A percentile compares a stretch with the other conserved stretches of the same genome.
Conservation (phyloP, 2,113 vertebrate genomes). For the Coptodon bakossiorum region DNA sequence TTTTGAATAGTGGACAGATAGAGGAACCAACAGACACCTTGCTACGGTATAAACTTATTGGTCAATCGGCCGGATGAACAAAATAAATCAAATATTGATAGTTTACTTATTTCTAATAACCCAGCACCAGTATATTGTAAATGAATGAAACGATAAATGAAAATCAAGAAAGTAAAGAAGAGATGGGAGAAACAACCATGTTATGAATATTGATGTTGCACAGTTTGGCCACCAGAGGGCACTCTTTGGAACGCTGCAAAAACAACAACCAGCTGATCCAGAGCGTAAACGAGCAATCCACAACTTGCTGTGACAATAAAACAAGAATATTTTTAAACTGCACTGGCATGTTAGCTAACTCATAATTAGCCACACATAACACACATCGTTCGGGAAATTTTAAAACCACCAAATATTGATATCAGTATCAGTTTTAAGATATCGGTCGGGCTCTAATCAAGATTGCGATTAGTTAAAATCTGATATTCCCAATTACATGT, state of each 20-base stretch:
- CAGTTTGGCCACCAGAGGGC: not conserved
- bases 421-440: not conserved
- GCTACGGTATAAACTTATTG: not conserved
- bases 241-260: not conserved
- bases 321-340: not conserved
- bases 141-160: not conserved
- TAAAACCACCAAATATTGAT: not conserved
- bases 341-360: not conserved
- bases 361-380: not conserved
- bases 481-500: not conserved
- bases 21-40: not conserved
- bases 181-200: not conserved
- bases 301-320: not conserved
- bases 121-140: not conserved
- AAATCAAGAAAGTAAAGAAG: not conserved
- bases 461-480: not conserved
- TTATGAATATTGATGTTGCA: not conserved
- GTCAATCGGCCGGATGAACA: not conserved
- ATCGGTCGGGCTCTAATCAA: not conserved
- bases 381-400: not conserved
- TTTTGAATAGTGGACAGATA: not conserved
- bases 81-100: not conserved
- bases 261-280: not conserved
- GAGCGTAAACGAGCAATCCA: not conserved
- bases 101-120: not conserved